Conservation (phyloP, 2,888 invertebrate genomes). For the Himalopsyche anomala region DNA sequence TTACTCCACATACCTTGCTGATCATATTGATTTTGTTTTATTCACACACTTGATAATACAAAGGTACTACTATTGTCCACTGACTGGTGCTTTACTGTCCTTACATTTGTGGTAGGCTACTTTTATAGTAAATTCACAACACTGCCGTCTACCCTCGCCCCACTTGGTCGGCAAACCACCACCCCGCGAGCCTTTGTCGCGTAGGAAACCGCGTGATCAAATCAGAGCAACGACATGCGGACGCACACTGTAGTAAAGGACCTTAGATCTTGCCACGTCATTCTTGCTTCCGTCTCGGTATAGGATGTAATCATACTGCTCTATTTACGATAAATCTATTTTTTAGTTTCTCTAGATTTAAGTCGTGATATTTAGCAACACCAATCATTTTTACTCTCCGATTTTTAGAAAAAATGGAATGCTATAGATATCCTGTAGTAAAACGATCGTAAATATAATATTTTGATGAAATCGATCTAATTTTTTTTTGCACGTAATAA, state of each 20-base stretch:
- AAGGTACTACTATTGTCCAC: constrained; percentile 60
- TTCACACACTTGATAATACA: constrained; percentile 51
- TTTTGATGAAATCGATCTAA: too few species aligned
- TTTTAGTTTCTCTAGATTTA: not conserved
- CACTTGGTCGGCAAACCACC: constrained; percentile 33
- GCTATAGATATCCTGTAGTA: too few species aligned
- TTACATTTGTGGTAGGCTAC: constrained; percentile 37
- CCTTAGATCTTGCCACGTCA: constrained; percentile 14
- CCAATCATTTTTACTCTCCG: too few species aligned
- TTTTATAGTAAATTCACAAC: constrained; percentile 59
- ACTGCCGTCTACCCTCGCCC: constrained; percentile 47
- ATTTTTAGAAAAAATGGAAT: too few species aligned
- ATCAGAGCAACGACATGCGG: constrained; percentile 22
- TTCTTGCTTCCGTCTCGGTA: constrained; percentile 2
- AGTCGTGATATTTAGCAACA: not conserved
- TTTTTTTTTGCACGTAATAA: too few species aligned
- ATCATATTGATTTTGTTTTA: constrained; percentile 57
- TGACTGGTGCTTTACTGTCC: constrained; percentile 61
- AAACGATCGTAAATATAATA: too few species aligned
- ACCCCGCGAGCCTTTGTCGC: constrained; percentile 44
- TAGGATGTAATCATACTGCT: not conserved
- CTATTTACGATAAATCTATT: not conserved
- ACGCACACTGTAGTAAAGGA: not conserved
- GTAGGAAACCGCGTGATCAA: constrained; percentile 23
- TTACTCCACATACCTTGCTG: constrained; percentile 55